These are phyloP conservation scores for Ophthalmotilapia sp. DNA, from an alignment of 2,113 vertebrate species.

Conservation along the genomic window DNA sequence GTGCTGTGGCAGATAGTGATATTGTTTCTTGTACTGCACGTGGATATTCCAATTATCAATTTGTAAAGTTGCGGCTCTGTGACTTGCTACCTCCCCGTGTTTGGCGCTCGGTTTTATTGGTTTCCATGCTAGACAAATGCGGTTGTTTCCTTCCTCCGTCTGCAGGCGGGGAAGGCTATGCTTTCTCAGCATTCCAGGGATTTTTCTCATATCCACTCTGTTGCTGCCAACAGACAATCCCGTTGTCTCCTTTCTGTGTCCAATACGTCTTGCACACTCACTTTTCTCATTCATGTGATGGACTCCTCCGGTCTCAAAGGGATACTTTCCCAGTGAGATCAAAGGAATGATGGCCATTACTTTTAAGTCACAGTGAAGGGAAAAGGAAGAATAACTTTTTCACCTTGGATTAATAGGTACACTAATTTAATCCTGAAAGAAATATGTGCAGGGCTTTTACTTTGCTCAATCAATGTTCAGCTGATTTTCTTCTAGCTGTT, in stretches of 20 bases:
- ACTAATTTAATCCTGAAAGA: not conserved
- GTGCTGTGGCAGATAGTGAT: not conserved
- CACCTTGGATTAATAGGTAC: not conserved
- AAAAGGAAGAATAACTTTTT: not conserved
- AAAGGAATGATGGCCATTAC: not conserved
- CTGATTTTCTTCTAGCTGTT: not conserved
- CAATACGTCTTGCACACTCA: conserved; percentile 16
- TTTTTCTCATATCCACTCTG: conserved; percentile 59
- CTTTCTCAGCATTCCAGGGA: conserved; percentile 70
- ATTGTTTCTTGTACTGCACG: not conserved
- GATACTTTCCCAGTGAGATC: conserved; percentile 48
- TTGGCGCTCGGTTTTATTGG: not conserved
- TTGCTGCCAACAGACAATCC: conserved; percentile 52
- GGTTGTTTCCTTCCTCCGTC: conserved; percentile 34
- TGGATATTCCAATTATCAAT: not conserved
- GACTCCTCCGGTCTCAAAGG: conserved; percentile 8
- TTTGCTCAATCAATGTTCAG: not conserved
- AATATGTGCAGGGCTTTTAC: not conserved
- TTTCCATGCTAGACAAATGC: conserved; percentile 2
- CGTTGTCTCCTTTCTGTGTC: conserved; percentile 46
- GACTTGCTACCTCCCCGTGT: not conserved
- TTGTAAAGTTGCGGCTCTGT: not conserved
- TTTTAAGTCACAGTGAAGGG: not conserved
- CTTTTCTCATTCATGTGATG: conserved; percentile 1
- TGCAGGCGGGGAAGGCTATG: conserved; percentile 24